These are phyloP conservation scores for Erpornis zantholeuca DNA, from an alignment of 2,113 vertebrate genomes.

Conservation along the genomic window DNA sequence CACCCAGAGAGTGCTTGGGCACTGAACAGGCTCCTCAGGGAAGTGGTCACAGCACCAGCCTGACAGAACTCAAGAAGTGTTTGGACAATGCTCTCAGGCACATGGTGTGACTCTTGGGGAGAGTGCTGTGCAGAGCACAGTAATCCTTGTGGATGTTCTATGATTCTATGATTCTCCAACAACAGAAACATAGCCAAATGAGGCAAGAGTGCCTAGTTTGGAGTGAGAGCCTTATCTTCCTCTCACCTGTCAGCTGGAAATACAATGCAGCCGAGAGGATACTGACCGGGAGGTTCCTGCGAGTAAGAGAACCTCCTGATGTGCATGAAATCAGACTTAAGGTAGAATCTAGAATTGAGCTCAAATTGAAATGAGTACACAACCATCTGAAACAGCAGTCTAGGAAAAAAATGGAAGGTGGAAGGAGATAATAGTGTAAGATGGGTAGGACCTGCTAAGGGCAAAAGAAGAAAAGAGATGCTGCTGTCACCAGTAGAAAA, in stretches of 20 bases:
- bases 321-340: background rate
- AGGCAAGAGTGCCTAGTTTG: background rate
- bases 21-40: background rate
- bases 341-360: background rate
- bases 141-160: background rate
- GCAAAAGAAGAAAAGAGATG: background rate
- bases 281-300: background rate
- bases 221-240: background rate
- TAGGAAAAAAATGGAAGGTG: background rate
- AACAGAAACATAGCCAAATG: background rate
- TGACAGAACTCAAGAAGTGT: rapidly evolving
- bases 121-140: background rate
- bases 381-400: background rate
- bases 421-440: background rate
- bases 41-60: background rate
- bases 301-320: background rate
- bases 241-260: background rate
- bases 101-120: background rate
- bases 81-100: too few relatives aligned
- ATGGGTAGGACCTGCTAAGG: background rate
- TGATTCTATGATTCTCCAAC: background rate
- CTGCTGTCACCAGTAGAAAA: background rate
- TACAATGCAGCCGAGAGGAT: background rate
- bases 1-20: background rate
- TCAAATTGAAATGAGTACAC: background rate